Evolutionary conservation across 2,113 vertebrate species (phyloP).

Genomic region (Corythoichthys intestinalis): DNA sequence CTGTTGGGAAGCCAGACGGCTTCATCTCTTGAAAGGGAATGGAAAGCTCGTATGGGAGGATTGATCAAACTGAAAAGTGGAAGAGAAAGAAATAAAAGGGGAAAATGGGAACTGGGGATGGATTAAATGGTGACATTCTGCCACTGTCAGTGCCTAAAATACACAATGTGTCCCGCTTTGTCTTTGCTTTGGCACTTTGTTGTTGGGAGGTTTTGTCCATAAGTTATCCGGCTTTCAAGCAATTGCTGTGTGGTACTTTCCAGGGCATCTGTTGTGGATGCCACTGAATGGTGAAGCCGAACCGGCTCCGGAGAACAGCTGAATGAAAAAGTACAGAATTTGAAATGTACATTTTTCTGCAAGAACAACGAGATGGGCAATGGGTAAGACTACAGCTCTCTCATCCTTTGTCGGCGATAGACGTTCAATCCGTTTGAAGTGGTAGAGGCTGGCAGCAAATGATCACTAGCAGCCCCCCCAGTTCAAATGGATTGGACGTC

Average conservation of each 20-base stretch:
- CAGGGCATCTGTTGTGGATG: slow-evolving; percentile 48
- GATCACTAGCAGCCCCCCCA: too few relatives aligned
- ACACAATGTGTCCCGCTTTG: slow-evolving; percentile 19
- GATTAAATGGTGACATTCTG: slow-evolving; percentile 68
- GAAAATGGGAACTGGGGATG: slow-evolving; percentile 43
- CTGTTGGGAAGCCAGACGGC: slow-evolving; percentile 37
- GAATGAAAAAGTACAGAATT: slow-evolving; percentile 23
- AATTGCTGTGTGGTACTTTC: slow-evolving; percentile 55
- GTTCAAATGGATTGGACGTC: too few relatives aligned
- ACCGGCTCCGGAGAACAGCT: slow-evolving; percentile 15
- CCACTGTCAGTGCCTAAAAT: slow-evolving; percentile 46
- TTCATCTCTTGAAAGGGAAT: slow-evolving; percentile 1
- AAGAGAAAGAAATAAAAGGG: slow-evolving; percentile 30
- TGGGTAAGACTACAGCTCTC: slow-evolving; percentile 19
- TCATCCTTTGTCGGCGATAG: slow-evolving; percentile 1
- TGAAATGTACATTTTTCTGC: slow-evolving; percentile 14
- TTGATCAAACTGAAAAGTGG: slow-evolving; percentile 16
- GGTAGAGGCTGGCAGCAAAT: too few relatives aligned
- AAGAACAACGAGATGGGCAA: slow-evolving; percentile 15
- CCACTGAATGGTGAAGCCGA: slow-evolving; percentile 23
- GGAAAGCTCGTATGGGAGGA: slow-evolving; percentile 4
- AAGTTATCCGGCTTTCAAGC: slow-evolving; percentile 68
- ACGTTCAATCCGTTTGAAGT: too few relatives aligned
- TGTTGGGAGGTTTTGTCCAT: slow-evolving; percentile 48
- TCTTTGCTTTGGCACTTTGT: slow-evolving; percentile 2